Evolutionary conservation across 1,140 invertebrate genomes (phyloP).

Genomic region (Drosophila varians): DNA sequence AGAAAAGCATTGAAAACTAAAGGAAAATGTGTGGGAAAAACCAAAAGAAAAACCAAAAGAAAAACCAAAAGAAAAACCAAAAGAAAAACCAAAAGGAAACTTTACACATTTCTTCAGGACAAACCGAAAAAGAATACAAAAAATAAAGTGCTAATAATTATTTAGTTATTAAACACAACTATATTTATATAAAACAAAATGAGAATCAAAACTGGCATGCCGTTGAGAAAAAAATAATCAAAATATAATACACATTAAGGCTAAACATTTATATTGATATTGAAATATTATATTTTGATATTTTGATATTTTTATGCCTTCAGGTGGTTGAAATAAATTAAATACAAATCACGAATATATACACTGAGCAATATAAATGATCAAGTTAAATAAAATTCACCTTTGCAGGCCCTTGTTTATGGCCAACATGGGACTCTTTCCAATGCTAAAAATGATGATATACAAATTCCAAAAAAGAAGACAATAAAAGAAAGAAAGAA

Average conservation of each 20-base stretch:
- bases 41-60: too few relatives aligned
- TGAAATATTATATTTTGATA: constrained; percentile 17
- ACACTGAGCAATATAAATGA: constrained; percentile 47
- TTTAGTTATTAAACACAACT: too few relatives aligned
- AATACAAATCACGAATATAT: not conserved
- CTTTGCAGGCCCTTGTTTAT: constrained; percentile 95
- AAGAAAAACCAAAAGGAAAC: too few relatives aligned
- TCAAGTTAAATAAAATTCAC: constrained; percentile 84
- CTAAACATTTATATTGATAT: constrained; percentile 9
- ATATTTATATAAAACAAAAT: not conserved
- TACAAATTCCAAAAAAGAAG: constrained; percentile 20
- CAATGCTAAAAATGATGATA: constrained; percentile 83
- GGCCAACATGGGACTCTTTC: constrained; percentile 91
- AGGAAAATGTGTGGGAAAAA: too few relatives aligned
- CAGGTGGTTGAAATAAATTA: not conserved
- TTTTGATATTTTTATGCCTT: not conserved
- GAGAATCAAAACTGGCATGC: not conserved
- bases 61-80: too few relatives aligned
- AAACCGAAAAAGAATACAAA: too few relatives aligned
- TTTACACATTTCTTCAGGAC: too few relatives aligned
- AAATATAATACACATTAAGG: not conserved
- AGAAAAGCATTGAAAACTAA: too few relatives aligned
- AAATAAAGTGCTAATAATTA: not conserved
- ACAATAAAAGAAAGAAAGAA: constrained; percentile 60
- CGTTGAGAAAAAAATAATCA: not conserved